Base-by-base conservation (phyloP, 2,888 invertebrate species). In the Megaustenia siamemsis region DNA sequence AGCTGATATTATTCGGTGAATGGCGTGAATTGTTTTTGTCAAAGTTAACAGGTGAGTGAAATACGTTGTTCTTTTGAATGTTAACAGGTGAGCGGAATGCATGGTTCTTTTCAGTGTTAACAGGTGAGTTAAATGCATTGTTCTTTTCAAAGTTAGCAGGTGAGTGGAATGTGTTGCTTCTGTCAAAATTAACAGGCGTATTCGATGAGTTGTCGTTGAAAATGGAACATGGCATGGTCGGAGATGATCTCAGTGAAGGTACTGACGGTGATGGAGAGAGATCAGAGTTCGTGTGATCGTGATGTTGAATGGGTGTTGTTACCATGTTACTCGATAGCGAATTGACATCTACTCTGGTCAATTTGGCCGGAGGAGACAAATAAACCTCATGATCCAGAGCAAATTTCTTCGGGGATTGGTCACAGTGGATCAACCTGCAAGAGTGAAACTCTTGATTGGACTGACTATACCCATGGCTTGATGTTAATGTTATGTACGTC, bases 401-500 rank as follows among this genome's bases (percentile, higher is more conserved):
- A 18, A 24, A 2, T 18, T 38, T 28, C n/a, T 8, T 69, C 3
- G 80, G 53, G 6, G 80, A 53, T 68, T 43, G 15, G 28, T 71
- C 60, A 2, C 15, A n/a, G 32, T 73, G 28, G 24, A 38, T 56
- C 15, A 82, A 28, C 35, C 82, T 82, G 28, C 82, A 82, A 5
- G 82, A 53, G 73, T 82, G 49, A 60, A 43, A 73, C n/a, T 82
- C 73, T 32, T 73, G 71, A 18, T 6, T 56, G 1, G 15, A 28
- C 15, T 81, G 35, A 28, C 12, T 18, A 0, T 45, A 56, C 53
- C 77, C 40, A n/a, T 43, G 60, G 15, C 75, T 53, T 5, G 86
- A 60, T 38, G 83, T 79, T 18, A 83, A 73, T 21, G 75, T 79
- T 24, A 75, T 83, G 69, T 69, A 75, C 15, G 83, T 76, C 3